Base-by-base conservation (phyloP, 2,113 vertebrate genomes). In the Aphyosemion australe region DNA sequence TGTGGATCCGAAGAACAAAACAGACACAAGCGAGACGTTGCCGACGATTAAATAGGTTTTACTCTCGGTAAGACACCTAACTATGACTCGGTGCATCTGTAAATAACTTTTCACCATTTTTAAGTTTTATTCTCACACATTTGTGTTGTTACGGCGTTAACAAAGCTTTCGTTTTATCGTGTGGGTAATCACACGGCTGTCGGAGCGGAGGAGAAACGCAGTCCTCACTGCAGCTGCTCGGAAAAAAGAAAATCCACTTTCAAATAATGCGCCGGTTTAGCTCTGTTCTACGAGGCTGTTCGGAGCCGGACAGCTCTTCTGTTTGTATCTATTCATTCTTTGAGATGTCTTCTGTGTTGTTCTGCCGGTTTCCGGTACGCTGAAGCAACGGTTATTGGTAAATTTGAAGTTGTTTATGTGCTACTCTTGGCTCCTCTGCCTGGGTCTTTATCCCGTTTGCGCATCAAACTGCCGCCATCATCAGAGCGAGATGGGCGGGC, bases 1-100 rank as follows among this genome's bases (percentile, higher is more conserved):
- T 91, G 90, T 91, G 87, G 90, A 87, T 79, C 85, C 80, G 85
- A 89, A 81, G 88, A 88, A 85, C 79, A 90, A 89, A 91, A 92
- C 80, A 91, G 64, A 90, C 76, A 84, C 73, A 72, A 88, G 85
- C 87, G 34, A 80, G 84, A 89, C 67, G 67, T 72, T 81, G 86
- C 79, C 87, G 80, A 62, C 72, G 56, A 83, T 87, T 63, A 65
- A 48, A 64, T 65, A 67, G 78, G 76, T 87, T 86, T 77, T 48
- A 32, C 46, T 31, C 5, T 16, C 67, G 89, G 91, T 92, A 89
- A 91, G 89, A 65, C 16, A 5, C 32, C 16, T 8, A 0, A 78
- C 69, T 19, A 1, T 7, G 20, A 18, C 48, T 2, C 19, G 3
- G 39, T 2, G 45, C 43, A 20, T 1, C 8, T 8, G n/a, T 13